Base-by-base conservation (phyloP, 2,888 invertebrate genomes). In the Hemistola chrysoprasaria region DNA sequence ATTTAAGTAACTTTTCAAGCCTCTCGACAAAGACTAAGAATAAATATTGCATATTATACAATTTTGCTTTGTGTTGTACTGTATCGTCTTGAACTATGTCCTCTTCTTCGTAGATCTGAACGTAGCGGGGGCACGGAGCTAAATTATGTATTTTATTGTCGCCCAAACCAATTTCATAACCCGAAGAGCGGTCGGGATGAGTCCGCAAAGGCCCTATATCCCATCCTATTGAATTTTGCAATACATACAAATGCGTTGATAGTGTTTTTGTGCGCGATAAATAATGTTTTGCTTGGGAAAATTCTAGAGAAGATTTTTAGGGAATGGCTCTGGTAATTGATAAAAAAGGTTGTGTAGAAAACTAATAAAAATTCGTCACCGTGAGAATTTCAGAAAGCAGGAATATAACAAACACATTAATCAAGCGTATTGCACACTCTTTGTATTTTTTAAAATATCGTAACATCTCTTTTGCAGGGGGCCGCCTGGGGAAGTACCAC, bases 91-190 rank as follows among this genome's bases (percentile, higher is more conserved):
- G 29, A 16, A 31, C 54, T 55, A 47, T 39, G 52, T 8, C 41
- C 5, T 9, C 28, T 31, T 3, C 35, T 26, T 45, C 31, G 31
- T 34, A 53, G 56, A 56, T 53, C 45, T 50, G 56, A 47, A 47
- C 52, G 53, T 34, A 47, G 47, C 50, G 53, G 55, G 60, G 62
- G 65, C 53, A 56, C 55, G 62, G 56, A 66, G 64, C 65, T 81
- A 80, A 80, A 80, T 81, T 81, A 79, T 79, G 73, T 80, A 79
- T 78, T 81, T 81, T 79, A 81, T 73, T 79, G 79, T 78, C 74
- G 62, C 69, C 65, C 65, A 66, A 73, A 71, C 79, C 77, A 77
- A 79, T 79, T 78, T 80, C 80, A 80, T 80, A 79, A 75, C 75
- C 76, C 73, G 68, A 69, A 65, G 71, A 72, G 70, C 63, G 71